phyloP scores from a whole-genome alignment of 2,888 invertebrate genomes.

The Celastrina argiolus region DNA sequence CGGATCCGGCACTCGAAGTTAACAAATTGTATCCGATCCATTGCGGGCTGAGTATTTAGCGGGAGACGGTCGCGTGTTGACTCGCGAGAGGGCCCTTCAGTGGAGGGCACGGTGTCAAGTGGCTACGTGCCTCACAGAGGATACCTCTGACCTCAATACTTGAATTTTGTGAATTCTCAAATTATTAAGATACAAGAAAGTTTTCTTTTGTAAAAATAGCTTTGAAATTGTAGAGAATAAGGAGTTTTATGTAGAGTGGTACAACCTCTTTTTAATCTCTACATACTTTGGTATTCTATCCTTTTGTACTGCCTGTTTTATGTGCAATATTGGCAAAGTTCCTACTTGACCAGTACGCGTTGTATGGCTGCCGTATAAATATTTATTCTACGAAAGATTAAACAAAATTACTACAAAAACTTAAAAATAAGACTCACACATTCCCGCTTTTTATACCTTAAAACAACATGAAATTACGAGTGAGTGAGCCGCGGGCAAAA shows the following conservation, averaged over 20 bases:
- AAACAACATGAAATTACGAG: no score
- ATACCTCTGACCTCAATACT: constrained; percentile 35
- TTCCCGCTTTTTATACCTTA: no score
- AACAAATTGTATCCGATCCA: constrained; percentile 29
- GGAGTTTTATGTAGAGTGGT: not conserved
- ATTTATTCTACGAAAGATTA: no score
- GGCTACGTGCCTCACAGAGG: constrained; percentile 40
- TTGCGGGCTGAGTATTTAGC: constrained; percentile 31
- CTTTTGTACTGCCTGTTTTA: no score
- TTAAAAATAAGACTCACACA: no score
- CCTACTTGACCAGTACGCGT: no score
- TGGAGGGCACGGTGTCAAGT: constrained; percentile 43
- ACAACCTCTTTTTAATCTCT: no score
- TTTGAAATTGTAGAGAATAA: not conserved
- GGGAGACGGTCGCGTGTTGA: constrained; percentile 42
- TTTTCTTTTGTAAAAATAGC: constrained; percentile 7
- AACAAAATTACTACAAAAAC: no score
- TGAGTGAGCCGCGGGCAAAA: no score
- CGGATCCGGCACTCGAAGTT: constrained; percentile 16
- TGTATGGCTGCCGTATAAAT: no score
- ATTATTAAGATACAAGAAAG: constrained; percentile 7
- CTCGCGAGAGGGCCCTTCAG: constrained; percentile 42
- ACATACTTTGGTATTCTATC: no score
- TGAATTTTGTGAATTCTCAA: constrained; percentile 18
- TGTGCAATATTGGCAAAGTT: no score